Percentiles rank a stretch among this genome's conserved stretches.
Conservation (phyloP, 2,888 invertebrate genomes). For the Oscheius sp. region DNA sequence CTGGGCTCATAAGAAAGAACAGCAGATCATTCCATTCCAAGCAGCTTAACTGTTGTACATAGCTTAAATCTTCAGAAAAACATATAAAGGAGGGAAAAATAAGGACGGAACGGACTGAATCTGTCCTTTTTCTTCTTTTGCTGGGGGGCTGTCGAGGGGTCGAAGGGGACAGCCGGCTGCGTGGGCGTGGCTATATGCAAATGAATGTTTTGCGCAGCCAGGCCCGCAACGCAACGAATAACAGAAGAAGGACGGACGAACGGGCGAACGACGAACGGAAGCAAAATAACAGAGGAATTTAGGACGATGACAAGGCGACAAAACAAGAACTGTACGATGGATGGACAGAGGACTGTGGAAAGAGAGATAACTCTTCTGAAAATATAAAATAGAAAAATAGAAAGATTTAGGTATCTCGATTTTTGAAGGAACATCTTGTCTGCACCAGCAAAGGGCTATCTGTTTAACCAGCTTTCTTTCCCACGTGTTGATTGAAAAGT, state of each 20-base stretch:
- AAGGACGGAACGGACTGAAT: neutral
- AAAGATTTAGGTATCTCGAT: no score
- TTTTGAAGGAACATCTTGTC: no score
- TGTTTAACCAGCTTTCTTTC: no score
- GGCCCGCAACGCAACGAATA: constrained; percentile 24
- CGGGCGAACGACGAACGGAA: neutral
- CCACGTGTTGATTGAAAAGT: no score
- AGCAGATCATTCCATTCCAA: no score
- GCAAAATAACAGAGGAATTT: constrained; percentile 20
- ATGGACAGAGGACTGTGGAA: no score
- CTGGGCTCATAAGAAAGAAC: constrained; percentile 2
- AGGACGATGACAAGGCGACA: constrained; percentile 4
- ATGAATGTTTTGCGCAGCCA: constrained; percentile 33
- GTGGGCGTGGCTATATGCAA: constrained; percentile 31
- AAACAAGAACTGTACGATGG: no score
- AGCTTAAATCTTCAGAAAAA: no score
- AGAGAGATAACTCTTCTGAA: no score
- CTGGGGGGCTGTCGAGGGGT: constrained; percentile 9
- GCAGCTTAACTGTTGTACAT: no score
- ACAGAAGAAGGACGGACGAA: constrained; percentile 10
- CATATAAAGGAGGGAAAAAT: neutral
- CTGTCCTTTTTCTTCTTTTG: neutral
- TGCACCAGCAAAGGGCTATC: no score
- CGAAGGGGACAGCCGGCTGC: constrained; percentile 30
- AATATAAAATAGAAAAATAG: no score